phyloP scores from a whole-genome alignment of 2,888 invertebrate genomes.

The Neocrepidodera transversa region DNA sequence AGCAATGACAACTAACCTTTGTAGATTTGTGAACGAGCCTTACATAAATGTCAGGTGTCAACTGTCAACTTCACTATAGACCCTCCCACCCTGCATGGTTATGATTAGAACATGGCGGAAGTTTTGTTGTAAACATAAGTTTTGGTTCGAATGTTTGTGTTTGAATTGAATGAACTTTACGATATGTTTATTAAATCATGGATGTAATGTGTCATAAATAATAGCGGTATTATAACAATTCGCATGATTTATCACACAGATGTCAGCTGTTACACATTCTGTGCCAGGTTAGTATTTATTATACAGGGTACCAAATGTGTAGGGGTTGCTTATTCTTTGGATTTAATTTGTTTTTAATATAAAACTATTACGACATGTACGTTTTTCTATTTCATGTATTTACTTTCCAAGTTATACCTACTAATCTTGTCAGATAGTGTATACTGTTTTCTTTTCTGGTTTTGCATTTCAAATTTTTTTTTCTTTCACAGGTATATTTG shows the following conservation, averaged over 20 bases:
- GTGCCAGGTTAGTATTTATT: conserved; percentile 61
- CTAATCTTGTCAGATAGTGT: too few relatives aligned
- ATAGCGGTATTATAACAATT: conserved; percentile 48
- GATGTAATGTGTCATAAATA: conserved; percentile 44
- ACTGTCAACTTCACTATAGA: conserved; percentile 28
- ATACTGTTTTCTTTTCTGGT: too few relatives aligned
- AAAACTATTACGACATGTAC: neutral
- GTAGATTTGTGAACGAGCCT: conserved; percentile 36
- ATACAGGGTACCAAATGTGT: neutral
- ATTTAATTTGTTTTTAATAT: neutral
- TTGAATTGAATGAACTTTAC: conserved; percentile 34
- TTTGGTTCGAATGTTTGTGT: conserved; percentile 40
- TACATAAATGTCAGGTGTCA: conserved; percentile 19
- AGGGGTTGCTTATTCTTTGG: conserved; percentile 37
- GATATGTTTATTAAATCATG: conserved; percentile 37
- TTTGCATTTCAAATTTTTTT: too few relatives aligned
- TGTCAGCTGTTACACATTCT: conserved; percentile 65
- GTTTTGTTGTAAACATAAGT: conserved; percentile 61
- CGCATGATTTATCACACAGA: conserved; percentile 61
- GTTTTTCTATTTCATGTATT: too few relatives aligned
- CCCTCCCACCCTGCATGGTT: conserved; percentile 53
- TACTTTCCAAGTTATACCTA: too few relatives aligned
- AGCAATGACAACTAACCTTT: too few relatives aligned
- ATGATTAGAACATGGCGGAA: conserved; percentile 61
- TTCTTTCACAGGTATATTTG: too few relatives aligned